Evolutionary conservation across 1,140 invertebrate species (phyloP).

Genomic region (Xylocopa sonorina): DNA sequence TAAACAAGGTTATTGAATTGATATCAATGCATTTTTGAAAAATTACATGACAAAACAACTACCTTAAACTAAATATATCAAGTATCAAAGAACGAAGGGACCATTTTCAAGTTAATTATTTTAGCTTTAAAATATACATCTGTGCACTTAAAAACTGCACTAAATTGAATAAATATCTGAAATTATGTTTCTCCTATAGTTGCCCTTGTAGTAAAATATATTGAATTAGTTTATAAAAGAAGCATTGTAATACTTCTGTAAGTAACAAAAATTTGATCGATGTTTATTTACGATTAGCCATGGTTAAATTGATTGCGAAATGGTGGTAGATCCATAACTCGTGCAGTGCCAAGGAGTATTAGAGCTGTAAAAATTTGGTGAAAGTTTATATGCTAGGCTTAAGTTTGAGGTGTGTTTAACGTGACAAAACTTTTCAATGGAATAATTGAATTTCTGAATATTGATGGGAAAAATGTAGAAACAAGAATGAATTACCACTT

Average conservation of each 20-base stretch:
- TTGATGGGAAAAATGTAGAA: not conserved
- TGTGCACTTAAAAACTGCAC: not conserved
- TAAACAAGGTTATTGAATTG: constrained; percentile 12
- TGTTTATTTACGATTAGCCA: not conserved
- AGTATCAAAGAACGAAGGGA: not conserved
- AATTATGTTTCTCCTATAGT: not conserved
- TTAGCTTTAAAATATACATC: not conserved
- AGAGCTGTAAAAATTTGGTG: constrained; percentile 14
- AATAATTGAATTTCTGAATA: not conserved
- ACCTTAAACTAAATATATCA: no score
- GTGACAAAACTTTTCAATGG: not conserved
- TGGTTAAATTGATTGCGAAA: constrained; percentile 43
- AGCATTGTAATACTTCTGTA: not conserved
- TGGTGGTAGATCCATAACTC: constrained; percentile 37
- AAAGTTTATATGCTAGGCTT: not conserved
- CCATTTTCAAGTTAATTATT: not conserved
- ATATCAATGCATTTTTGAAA: not conserved
- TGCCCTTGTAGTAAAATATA: constrained; percentile 1
- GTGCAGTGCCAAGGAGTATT: constrained; percentile 23
- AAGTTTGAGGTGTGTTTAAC: not conserved
- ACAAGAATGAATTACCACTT: constrained; percentile 59
- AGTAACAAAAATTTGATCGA: not conserved
- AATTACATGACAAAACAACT: not conserved
- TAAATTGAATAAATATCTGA: not conserved
- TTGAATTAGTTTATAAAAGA: constrained; percentile 3